These are phyloP conservation scores for Leucophora obtusa DNA, from an alignment of 2,888 invertebrate genomes.

Conservation along the genomic window DNA sequence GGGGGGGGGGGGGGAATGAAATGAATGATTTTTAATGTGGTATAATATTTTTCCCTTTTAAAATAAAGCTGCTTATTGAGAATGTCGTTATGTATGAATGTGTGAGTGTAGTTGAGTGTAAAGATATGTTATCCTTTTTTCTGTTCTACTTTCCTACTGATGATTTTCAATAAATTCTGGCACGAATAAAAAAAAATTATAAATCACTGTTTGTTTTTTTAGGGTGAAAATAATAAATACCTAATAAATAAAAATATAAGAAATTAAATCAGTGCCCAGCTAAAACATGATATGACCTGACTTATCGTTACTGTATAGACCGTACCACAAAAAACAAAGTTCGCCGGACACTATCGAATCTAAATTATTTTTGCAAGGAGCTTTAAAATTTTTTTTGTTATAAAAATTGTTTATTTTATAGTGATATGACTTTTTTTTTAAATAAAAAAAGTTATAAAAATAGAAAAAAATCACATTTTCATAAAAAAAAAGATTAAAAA, in stretches of 20 bases:
- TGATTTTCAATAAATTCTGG: constrained; percentile 20
- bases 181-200: background rate
- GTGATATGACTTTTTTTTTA: no score
- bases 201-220: background rate
- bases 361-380: no score
- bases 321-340: no score
- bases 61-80: background rate
- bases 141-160: constrained; percentile 17
- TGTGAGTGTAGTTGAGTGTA: constrained; percentile 15
- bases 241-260: background rate
- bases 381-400: no score
- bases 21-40: constrained; percentile 18
- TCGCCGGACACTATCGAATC: no score
- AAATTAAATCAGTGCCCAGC: background rate
- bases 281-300: no score
- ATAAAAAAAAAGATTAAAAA: no score
- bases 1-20: background rate
- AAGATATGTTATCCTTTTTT: constrained; percentile 25
- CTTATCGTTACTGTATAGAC: no score
- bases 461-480: no score
- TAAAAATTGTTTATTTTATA: no score
- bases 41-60: constrained; percentile 1
- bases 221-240: background rate
- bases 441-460: no score
- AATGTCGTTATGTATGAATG: background rate